Evolutionary conservation across 2,113 vertebrate species (phyloP), one percentile per base, ranked within the genome.

Genomic region (Nothoprocta pentlandii): DNA sequence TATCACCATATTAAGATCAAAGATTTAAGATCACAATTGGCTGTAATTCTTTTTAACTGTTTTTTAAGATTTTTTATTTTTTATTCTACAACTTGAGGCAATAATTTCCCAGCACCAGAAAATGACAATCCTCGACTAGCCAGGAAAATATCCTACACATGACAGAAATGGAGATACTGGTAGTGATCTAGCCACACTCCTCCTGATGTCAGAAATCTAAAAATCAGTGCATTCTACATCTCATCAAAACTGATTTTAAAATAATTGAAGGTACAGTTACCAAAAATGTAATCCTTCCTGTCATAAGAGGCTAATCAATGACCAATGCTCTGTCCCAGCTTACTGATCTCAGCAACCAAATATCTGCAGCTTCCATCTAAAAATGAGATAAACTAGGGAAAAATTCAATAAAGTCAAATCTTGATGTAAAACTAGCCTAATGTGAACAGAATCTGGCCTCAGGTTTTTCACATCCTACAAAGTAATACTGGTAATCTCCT

Each of bases 161-260:
- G 19, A 74, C 15, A 68, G 22, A 83, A 74, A 77, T 1, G 3
- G 16, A 34, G 3, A 3, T 5, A 19, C 5, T 2, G 2, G 32
- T 22, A 32, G 8, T 54, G 42, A 85, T 4, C 6, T 34, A 66
- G 15, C 4, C 9, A 28, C 2, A 64, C 5, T 7, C n/a, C 30
- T 70, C 12, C 30, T 0, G 0, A 10, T 2, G 2, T 28, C 32
- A 56, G 61, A 23, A 73, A 84, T 30, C 21, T 67, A 46, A 62
- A 71, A 81, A 44, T 2, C 15, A 14, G 7, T 13, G 17, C 36
- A 32, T 68, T 71, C 20, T 39, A 71, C 25, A n/a, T 30, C 9
- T 32, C 20, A 0, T 6, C 62, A 56, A 16, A 42, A 39, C 3
- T 0, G 1, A 67, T 16, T 19, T 34, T 4, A 42, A 44, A 59